Base-by-base conservation (phyloP, 2,888 invertebrate genomes). In the Eledone cirrhosa region DNA sequence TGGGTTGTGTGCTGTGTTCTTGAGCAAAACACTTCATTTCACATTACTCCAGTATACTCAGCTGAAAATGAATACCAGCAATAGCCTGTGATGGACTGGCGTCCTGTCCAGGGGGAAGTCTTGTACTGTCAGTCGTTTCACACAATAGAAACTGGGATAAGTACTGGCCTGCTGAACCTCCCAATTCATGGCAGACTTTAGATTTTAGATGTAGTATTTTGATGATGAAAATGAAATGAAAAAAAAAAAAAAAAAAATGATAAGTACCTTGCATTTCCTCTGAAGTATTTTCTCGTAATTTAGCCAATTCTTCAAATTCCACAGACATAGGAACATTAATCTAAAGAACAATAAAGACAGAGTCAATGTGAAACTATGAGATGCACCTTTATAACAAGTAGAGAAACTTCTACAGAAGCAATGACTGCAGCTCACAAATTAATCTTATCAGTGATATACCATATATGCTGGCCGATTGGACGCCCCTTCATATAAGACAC, bases 261-360 rank as follows among this genome's bases (percentile, higher is more conserved):
- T 22, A 91, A 93, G 91, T 91, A 94, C 94, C 94, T 65, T 95
- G 93, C 90, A 93, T 93, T 91, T 95, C 97, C 89, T 98, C 97
- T 1, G 95, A 94, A 2, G 96, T 95, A 91, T 96, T 97, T 89
- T 97, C 97, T 86, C 97, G 93, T 80, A 95, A 93, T 90, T 96
- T 97, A 0, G 95, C 94, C 82, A 98, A 91, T 89, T 98, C 97
- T 88, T 98, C 98, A 92, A 99, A 99, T 90, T 99, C 99, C 0
- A 98, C 95, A 0, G 98, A 97, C 94, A 99, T 95, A 2, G 99
- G 99, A 5, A 98, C 95, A 91, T 96, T 95, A 77, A 96, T 95
- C 94, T 95, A 81, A 47, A 82, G 81, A 80, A 11, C 78, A 53
- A 77, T 65, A 78, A 47, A 41, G 19, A 53, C 4, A 77, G 13